Percentiles rank a stretch among this genome's conserved stretches.
These are phyloP conservation scores for Oryzias celebensis DNA, from an alignment of 2,113 vertebrate species.

Conservation along the genomic window DNA sequence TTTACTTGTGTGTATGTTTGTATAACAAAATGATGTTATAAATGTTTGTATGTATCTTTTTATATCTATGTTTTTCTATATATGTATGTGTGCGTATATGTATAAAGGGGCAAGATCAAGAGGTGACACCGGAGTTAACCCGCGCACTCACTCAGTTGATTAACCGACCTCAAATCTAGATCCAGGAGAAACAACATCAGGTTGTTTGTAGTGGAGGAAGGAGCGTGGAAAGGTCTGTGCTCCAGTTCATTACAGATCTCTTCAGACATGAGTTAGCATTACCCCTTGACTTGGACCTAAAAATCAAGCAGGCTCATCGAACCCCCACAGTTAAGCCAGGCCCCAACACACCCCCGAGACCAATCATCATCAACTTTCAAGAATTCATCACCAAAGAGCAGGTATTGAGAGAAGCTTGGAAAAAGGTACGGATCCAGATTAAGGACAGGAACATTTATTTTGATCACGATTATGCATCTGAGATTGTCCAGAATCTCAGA, in stretches of 20 bases:
- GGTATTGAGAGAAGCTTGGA: constrained; percentile 1
- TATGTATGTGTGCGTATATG: too few species aligned
- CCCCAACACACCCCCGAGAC: background rate
- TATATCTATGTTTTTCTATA: too few species aligned
- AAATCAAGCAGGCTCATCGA: background rate
- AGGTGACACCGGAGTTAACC: background rate
- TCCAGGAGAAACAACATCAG: background rate
- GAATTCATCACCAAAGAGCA: background rate
- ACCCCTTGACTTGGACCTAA: background rate
- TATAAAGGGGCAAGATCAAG: background rate
- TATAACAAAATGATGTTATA: too few species aligned
- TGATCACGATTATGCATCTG: background rate
- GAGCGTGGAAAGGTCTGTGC: background rate
- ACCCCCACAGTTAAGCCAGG: background rate
- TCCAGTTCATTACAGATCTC: background rate
- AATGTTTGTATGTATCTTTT: too few species aligned
- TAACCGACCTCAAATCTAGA: background rate
- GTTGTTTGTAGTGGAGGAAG: background rate
- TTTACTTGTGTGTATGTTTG: too few species aligned
- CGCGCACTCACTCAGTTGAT: background rate
- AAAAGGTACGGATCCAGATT: background rate
- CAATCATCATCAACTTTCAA: background rate
- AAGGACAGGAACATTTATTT: background rate
- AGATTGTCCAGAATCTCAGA: background rate
- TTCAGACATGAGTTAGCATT: background rate